Percentiles rank a stretch among this genome's conserved stretches.
phyloP scores from a whole-genome alignment of 1,140 invertebrate species.

The Asobara japonica region DNA sequence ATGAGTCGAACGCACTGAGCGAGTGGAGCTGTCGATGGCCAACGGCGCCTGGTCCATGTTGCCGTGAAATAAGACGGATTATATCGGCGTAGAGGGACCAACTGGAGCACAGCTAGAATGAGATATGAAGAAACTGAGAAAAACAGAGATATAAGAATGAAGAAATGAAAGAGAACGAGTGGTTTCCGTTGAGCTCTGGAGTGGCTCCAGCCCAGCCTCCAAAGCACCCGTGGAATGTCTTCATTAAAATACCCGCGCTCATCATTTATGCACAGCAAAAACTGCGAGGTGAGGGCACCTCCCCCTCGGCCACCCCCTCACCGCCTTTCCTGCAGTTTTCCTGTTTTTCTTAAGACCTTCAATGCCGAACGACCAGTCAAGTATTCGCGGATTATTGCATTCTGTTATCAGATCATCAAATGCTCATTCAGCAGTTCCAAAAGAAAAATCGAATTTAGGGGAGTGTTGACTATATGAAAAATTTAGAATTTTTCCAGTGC shows the following conservation, averaged over 20 bases:
- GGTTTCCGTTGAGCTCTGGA: constrained; percentile 6
- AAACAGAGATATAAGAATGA: neutral
- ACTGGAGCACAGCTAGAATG: neutral
- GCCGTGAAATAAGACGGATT: constrained; percentile 13
- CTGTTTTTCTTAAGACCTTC: too few relatives aligned
- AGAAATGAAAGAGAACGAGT: neutral
- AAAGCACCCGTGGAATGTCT: constrained; percentile 55
- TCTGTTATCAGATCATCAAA: too few relatives aligned
- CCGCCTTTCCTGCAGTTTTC: neutral
- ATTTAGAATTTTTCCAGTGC: too few relatives aligned
- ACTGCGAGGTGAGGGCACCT: constrained; percentile 45
- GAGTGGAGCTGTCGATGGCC: neutral
- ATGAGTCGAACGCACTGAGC: neutral
- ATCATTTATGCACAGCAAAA: constrained; percentile 60
- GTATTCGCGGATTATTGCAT: too few relatives aligned
- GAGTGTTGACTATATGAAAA: too few relatives aligned
- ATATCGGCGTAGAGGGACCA: neutral
- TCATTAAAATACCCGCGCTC: constrained; percentile 58
- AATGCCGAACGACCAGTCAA: too few relatives aligned
- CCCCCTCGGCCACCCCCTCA: neutral
- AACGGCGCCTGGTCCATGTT: neutral
- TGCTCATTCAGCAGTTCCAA: too few relatives aligned
- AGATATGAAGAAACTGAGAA: neutral
- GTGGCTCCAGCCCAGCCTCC: neutral
- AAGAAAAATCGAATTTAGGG: too few relatives aligned